These are phyloP conservation scores for Lutraria lutraria DNA, from an alignment of 2,888 invertebrate genomes.

Conservation along the genomic window DNA sequence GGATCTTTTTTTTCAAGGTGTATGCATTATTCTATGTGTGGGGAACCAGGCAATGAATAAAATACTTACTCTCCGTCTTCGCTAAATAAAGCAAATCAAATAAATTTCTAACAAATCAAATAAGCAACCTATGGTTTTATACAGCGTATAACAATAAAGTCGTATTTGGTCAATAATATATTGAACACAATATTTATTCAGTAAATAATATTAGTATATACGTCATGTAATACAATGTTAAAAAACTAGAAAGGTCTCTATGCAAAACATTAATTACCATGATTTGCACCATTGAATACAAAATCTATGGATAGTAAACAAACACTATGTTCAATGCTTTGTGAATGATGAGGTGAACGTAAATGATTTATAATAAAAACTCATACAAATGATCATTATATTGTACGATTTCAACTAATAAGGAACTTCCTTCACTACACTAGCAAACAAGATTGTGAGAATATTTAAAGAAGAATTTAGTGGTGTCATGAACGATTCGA, in stretches of 20 bases:
- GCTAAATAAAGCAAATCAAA: background rate
- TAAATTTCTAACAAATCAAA: constrained; percentile 1
- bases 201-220: background rate
- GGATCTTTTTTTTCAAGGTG: background rate
- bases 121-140: background rate
- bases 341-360: too few relatives aligned
- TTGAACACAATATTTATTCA: background rate
- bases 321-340: too few relatives aligned
- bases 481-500: too few relatives aligned
- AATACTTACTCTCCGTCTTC: background rate
- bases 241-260: background rate
- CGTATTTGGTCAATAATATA: background rate
- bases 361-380: too few relatives aligned
- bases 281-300: background rate
- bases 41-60: background rate
- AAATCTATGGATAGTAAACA: too few relatives aligned
- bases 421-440: too few relatives aligned
- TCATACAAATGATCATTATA: too few relatives aligned
- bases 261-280: background rate
- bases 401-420: too few relatives aligned
- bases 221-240: background rate
- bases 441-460: too few relatives aligned
- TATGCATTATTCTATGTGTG: background rate
- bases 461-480: too few relatives aligned
- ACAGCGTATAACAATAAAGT: background rate